phyloP scores from a whole-genome alignment of 2,888 invertebrate species.

The Tineola bisselliella region DNA sequence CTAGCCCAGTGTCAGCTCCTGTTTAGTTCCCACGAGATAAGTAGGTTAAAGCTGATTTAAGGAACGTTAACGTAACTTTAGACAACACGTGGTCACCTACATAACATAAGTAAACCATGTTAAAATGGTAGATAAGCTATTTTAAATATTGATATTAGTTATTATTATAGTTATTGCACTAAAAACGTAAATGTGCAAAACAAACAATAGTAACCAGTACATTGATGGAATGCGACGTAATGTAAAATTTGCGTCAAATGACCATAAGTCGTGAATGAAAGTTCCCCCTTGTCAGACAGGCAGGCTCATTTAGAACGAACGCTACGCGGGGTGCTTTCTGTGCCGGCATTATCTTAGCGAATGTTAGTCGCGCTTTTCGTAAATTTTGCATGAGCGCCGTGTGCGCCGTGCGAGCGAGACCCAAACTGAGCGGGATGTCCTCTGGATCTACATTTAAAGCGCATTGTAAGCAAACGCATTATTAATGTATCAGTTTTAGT shows the following conservation, averaged over 20 bases:
- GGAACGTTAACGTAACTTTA: neutral
- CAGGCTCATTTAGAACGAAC: too few relatives aligned
- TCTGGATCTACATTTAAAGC: slow-evolving; percentile 66
- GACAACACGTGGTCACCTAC: too few relatives aligned
- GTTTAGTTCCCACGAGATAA: slow-evolving; percentile 9
- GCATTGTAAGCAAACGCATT: slow-evolving; percentile 67
- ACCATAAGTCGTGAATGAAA: slow-evolving; percentile 1
- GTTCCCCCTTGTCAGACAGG: neutral
- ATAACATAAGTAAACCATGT: too few relatives aligned
- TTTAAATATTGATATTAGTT: too few relatives aligned
- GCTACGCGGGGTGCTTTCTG: neutral
- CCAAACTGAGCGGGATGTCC: slow-evolving; percentile 22
- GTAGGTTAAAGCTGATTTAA: neutral
- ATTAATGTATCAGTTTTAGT: slow-evolving; percentile 67
- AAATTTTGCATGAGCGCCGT: slow-evolving; percentile 57
- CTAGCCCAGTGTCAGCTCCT: slow-evolving; percentile 2
- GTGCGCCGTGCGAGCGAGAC: slow-evolving; percentile 35
- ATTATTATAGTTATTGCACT: too few relatives aligned
- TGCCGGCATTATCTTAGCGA: slow-evolving; percentile 51
- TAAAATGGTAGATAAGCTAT: too few relatives aligned
- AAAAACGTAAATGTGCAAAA: too few relatives aligned
- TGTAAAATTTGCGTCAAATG: neutral
- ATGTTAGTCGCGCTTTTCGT: slow-evolving; percentile 45
- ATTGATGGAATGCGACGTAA: neutral
- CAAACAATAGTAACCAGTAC: too few relatives aligned